Evolutionary conservation across 2,888 invertebrate genomes (phyloP).

Genomic region (Rugalucina vietnamica): DNA sequence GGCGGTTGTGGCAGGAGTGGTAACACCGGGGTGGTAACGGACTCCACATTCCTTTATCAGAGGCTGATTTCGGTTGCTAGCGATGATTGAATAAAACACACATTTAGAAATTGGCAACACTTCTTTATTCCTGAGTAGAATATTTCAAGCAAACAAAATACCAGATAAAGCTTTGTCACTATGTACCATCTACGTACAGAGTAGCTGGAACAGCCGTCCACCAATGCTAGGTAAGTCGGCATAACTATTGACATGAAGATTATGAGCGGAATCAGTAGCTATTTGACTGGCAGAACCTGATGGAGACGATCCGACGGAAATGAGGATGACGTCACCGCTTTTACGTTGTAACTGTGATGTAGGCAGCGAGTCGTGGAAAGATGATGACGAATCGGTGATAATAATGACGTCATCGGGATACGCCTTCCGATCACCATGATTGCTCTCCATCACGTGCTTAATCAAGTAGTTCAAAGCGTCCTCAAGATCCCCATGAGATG

Average conservation of each 20-base stretch:
- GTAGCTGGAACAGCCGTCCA: not conserved
- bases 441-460: not conserved
- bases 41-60: too few relatives aligned
- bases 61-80: too few relatives aligned
- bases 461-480: not conserved
- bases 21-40: too few relatives aligned
- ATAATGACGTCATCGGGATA: slow-evolving; percentile 18
- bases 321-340: slow-evolving; percentile 1
- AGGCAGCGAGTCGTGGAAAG: not conserved
- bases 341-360: not conserved
- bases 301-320: not conserved
- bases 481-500: slow-evolving; percentile 4
- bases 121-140: too few relatives aligned
- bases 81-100: too few relatives aligned
- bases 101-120: too few relatives aligned
- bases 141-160: too few relatives aligned
- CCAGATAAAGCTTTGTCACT: too few relatives aligned
- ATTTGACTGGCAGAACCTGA: not conserved
- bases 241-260: not conserved
- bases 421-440: slow-evolving; percentile 8
- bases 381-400: not conserved
- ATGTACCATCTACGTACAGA: slow-evolving; percentile 1
- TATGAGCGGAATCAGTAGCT: not conserved
- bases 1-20: too few relatives aligned
- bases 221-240: not conserved